Percentiles rank a stretch among this genome's conserved stretches.
Conservation (phyloP, 2,888 invertebrate genomes). For the Pollenia angustigena region DNA sequence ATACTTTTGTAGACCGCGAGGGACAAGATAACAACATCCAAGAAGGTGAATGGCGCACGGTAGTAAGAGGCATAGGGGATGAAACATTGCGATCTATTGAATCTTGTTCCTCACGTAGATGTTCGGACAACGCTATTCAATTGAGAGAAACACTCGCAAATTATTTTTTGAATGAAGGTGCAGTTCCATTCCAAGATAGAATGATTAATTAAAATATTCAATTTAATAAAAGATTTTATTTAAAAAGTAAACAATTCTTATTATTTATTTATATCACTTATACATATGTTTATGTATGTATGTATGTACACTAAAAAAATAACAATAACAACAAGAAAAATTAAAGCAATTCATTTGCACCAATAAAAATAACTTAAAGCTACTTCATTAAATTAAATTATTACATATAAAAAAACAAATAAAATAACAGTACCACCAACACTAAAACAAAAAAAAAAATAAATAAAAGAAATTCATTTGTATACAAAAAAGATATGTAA, state of each 20-base stretch:
- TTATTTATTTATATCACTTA: too few species aligned
- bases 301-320: background rate
- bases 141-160: slow-evolving; percentile 2
- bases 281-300: background rate
- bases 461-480: too few species aligned
- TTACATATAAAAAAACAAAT: too few species aligned
- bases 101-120: background rate
- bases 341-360: too few species aligned
- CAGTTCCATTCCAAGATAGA: slow-evolving; percentile 28
- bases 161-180: slow-evolving; percentile 25
- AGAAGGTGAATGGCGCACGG: background rate
- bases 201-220: background rate
- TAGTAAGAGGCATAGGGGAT: background rate
- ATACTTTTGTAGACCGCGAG: slow-evolving; percentile 9
- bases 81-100: background rate
- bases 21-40: background rate
- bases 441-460: too few species aligned
- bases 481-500: too few species aligned
- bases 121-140: background rate
- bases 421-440: too few species aligned
- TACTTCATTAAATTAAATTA: too few species aligned
- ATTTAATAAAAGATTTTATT: too few species aligned
- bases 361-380: too few species aligned
- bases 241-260: too few species aligned
- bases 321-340: background rate